Base-by-base conservation (phyloP, 2,797 vertebrate genomes). In the Xiphophorus birchmanni region DNA sequence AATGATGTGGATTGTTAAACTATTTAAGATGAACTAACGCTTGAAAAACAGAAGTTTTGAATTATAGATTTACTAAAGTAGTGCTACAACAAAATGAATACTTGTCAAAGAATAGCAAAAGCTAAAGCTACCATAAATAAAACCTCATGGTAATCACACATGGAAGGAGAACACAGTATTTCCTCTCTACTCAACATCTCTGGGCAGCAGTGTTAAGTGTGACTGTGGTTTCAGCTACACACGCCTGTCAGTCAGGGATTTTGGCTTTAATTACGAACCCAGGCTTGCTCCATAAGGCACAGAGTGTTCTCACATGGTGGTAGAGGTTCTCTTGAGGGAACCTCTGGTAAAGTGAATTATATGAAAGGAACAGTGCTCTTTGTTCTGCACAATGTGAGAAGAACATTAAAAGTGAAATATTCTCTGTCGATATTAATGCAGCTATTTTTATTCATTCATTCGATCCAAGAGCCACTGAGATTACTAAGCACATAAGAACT, bases 191-290 rank as follows among this genome's bases (percentile, higher is more conserved):
- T 56, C 18, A 40, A 29, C 65, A 35, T 80, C 63, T 80, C 37
- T 67, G 40, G 54, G 50, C 37, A 47, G 10, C 29, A 52, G 42
- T 63, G 74, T 86, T 18, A 83, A 83, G 40, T 45, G 65, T 37
- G 63, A 35, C 60, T 77, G 73, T 58, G 58, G 63, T 78, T 91
- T 52, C 80, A 78, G 60, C 79, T 60, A 78, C 78, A 79, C 84
- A 56, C 73, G 75, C 80, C 77, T 85, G 86, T 92, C 83, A 84
- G 77, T 84, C 67, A 69, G 80, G 84, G 86, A 81, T 78, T 90
- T 91, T 48, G 73, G 74, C 86, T 91, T 92, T 90, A 92, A 92
- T 90, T 90, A 84, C 83, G 84, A 92, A 93, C 76, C 77, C 93
- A 93, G 88, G 82, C 82, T 88, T 91, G 77, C 82, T 89, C 82